Evolutionary conservation across 1,140 invertebrate species (phyloP).

Genomic region (Pseudomyrmex flavicornis): DNA sequence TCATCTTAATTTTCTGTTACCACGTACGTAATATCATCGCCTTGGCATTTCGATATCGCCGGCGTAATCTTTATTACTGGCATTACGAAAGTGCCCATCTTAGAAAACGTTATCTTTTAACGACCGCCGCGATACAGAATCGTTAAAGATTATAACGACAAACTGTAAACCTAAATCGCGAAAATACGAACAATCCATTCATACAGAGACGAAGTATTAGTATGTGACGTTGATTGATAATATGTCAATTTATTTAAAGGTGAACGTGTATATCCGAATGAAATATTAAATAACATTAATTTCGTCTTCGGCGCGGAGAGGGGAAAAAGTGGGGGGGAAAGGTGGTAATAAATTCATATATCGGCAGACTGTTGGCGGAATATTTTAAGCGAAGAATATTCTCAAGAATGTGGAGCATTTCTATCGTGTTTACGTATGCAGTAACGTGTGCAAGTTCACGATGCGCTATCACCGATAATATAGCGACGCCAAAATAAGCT

Average conservation of each 20-base stretch:
- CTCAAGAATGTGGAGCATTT: neutral
- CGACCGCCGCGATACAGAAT: slow-evolving; percentile 28
- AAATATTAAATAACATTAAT: neutral
- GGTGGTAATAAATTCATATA: neutral
- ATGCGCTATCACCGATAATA: slow-evolving; percentile 41
- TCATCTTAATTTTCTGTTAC: slow-evolving; percentile 66
- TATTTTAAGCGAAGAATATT: slow-evolving; percentile 25
- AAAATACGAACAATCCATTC: slow-evolving; percentile 6
- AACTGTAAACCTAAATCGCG: neutral
- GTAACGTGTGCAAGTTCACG: slow-evolving; percentile 42
- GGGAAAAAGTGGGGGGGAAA: no score
- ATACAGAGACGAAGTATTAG: neutral
- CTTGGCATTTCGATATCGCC: slow-evolving; percentile 31
- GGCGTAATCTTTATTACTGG: slow-evolving; percentile 48
- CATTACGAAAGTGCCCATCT: slow-evolving; percentile 8
- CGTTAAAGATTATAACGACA: slow-evolving; percentile 10
- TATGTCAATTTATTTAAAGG: no score
- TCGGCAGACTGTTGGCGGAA: neutral
- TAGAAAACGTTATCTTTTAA: slow-evolving; percentile 50
- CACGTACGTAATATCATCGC: slow-evolving; percentile 56
- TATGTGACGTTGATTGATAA: no score
- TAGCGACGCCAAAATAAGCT: slow-evolving; percentile 49
- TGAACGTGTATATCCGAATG: no score
- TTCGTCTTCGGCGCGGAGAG: no score
- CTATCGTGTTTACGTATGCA: slow-evolving; percentile 27